phyloP scores from a whole-genome alignment of 2,888 invertebrate genomes.

The Bellardia pandia region DNA sequence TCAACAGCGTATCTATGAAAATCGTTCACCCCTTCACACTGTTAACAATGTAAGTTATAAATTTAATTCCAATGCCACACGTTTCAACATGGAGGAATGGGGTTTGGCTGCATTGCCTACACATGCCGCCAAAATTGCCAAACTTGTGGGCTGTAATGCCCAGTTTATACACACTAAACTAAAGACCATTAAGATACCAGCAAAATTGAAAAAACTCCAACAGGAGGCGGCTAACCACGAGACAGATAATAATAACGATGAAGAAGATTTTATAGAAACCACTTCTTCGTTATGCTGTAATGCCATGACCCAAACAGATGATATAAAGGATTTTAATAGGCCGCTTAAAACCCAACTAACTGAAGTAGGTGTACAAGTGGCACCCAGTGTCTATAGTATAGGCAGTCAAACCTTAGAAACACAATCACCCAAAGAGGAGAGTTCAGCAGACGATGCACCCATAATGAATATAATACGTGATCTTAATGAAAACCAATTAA shows the following conservation, averaged over 20 bases:
- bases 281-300: slow-evolving; percentile 71
- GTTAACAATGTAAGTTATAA: slow-evolving; percentile 74
- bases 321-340: slow-evolving; percentile 18
- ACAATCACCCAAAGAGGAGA: slow-evolving; percentile 19
- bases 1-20: slow-evolving; percentile 73
- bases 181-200: slow-evolving; percentile 68
- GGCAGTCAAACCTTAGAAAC: slow-evolving; percentile 69
- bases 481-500: slow-evolving; percentile 75
- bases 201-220: slow-evolving; percentile 66
- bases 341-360: slow-evolving; percentile 29
- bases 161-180: slow-evolving; percentile 65
- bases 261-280: slow-evolving; percentile 56
- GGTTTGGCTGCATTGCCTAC: slow-evolving; percentile 71
- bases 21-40: slow-evolving; percentile 75
- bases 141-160: slow-evolving; percentile 70
- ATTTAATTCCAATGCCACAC: slow-evolving; percentile 72
- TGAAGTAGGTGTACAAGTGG: slow-evolving; percentile 58
- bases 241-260: slow-evolving; percentile 43
- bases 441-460: slow-evolving; percentile 68
- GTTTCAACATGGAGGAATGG: slow-evolving; percentile 73
- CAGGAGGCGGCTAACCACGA: neutral
- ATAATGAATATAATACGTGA: slow-evolving; percentile 71
- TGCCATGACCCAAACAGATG: slow-evolving; percentile 74
- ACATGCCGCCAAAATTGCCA: slow-evolving; percentile 64
- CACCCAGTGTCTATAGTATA: slow-evolving; percentile 37